Evolutionary conservation across 2,113 vertebrate species (phyloP).

Genomic region (Rhipidura dahli): DNA sequence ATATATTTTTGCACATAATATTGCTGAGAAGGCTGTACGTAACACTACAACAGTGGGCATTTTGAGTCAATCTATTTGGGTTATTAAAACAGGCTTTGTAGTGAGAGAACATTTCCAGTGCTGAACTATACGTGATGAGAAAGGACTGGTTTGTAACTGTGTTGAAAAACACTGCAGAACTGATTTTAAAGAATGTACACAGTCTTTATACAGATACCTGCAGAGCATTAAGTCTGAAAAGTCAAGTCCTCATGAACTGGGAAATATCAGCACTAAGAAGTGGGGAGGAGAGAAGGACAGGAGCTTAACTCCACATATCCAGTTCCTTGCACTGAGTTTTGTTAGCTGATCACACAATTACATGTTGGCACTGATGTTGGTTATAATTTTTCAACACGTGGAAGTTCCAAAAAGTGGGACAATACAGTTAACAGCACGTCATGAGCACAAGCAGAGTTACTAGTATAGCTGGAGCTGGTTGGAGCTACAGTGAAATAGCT

Average conservation of each 20-base stretch:
- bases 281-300: rapidly evolving
- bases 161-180: not conserved
- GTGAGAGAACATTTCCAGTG: not conserved
- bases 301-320: not conserved
- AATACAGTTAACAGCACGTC: not conserved
- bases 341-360: not conserved
- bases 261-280: not conserved
- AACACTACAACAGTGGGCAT: not conserved
- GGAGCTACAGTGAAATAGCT: no score
- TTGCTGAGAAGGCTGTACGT: not conserved
- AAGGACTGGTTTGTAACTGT: not conserved
- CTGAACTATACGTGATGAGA: not conserved
- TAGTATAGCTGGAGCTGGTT: not conserved
- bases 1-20: not conserved
- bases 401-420: not conserved
- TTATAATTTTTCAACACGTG: not conserved
- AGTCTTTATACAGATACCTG: not conserved
- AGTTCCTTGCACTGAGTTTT: not conserved
- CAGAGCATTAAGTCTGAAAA: not conserved
- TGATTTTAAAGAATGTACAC: not conserved
- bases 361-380: not conserved
- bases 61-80: not conserved
- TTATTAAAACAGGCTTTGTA: not conserved
- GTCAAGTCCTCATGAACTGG: not conserved
- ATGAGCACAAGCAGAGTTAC: not conserved